Evolutionary conservation across 2,113 vertebrate species (phyloP).

Genomic region (Synchiropus splendidus): DNA sequence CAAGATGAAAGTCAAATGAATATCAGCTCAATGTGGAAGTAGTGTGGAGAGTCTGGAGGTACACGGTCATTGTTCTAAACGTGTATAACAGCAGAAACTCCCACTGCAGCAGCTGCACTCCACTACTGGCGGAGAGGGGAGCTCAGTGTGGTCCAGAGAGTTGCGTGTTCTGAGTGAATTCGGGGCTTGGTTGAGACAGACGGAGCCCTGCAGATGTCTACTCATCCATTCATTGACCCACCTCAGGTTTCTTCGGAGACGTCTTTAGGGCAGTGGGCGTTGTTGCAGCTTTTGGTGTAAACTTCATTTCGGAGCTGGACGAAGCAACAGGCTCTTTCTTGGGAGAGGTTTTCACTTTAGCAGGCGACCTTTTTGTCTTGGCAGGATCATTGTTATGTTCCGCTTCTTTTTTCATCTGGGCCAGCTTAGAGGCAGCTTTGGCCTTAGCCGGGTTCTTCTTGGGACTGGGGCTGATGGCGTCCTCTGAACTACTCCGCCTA

Average conservation of each 20-base stretch:
- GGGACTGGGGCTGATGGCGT: constrained; percentile 42
- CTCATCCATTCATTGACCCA: constrained; percentile 35
- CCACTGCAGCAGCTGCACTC: too few species aligned
- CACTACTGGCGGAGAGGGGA: too few species aligned
- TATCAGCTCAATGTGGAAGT: too few species aligned
- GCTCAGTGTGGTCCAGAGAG: too few species aligned
- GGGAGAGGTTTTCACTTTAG: constrained; percentile 53
- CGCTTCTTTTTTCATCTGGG: constrained; percentile 72
- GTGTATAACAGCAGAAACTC: too few species aligned
- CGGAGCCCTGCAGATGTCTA: too few species aligned
- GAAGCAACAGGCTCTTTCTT: constrained; percentile 44
- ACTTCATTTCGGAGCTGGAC: constrained; percentile 19
- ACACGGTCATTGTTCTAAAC: too few species aligned
- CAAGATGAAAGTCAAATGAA: too few species aligned
- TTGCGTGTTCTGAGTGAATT: too few species aligned
- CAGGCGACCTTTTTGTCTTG: constrained; percentile 39
- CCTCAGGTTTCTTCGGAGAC: constrained; percentile 81
- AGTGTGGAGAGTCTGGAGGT: too few species aligned
- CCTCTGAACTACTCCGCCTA: constrained; percentile 6
- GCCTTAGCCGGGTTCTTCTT: constrained; percentile 38
- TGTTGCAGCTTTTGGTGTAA: constrained; percentile 59
- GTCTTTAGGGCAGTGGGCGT: constrained; percentile 63
- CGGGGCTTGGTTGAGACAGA: too few species aligned
- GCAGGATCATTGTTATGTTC: constrained; percentile 44
- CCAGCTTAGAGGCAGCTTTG: constrained; percentile 75